A percentile compares a stretch with the other conserved stretches of the same genome.
Evolutionary conservation across 1,140 invertebrate species (phyloP).

Genomic region (Lepidurus couesii): DNA sequence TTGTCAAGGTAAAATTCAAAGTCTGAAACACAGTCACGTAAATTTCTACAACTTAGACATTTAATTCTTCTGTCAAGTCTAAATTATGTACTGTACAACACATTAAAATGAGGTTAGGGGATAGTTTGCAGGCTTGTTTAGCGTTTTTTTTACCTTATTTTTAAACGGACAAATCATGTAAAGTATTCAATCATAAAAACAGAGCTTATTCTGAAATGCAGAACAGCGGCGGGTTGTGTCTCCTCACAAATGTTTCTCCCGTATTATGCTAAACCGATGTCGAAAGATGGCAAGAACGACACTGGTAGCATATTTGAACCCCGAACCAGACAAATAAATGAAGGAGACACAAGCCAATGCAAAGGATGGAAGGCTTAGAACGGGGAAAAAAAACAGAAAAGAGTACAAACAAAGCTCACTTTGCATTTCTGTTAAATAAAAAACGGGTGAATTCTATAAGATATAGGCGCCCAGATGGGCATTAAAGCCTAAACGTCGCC

Average conservation of each 20-base stretch:
- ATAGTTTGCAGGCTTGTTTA: constrained; percentile 5
- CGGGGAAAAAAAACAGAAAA: not conserved
- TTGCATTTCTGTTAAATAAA: not conserved
- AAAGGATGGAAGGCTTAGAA: not conserved
- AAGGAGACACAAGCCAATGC: not conserved
- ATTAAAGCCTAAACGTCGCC: not conserved
- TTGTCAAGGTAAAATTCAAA: not conserved
- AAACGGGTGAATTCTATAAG: not conserved
- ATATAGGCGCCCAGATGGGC: not conserved
- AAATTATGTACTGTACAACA: constrained; percentile 20
- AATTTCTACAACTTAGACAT: constrained; percentile 5
- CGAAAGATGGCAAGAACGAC: not conserved
- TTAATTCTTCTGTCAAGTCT: constrained; percentile 15
- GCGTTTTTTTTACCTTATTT: not conserved
- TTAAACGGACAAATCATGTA: not conserved
- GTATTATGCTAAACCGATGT: not conserved
- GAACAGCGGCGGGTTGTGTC: constrained; percentile 2
- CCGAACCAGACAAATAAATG: constrained; percentile 5
- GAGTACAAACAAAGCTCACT: no score
- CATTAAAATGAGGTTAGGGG: not conserved
- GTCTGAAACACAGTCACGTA: not conserved
- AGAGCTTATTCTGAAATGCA: not conserved
- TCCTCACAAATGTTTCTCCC: not conserved
- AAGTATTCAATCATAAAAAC: not conserved
- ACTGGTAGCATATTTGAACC: not conserved